Evolutionary conservation across 2,888 invertebrate genomes (phyloP).

Genomic region (Diaprepes abbreviatus): DNA sequence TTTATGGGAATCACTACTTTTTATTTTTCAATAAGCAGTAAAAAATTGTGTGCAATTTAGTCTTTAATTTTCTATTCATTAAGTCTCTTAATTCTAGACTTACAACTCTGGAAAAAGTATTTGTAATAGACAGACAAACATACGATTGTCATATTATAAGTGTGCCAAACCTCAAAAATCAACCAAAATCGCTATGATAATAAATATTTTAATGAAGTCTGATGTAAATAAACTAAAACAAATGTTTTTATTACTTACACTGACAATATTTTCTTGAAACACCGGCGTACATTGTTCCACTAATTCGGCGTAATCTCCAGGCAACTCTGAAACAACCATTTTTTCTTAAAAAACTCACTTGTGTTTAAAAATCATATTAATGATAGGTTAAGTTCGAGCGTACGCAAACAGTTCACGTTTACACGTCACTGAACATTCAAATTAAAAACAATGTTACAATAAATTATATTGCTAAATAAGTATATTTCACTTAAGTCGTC

Average conservation of each 20-base stretch:
- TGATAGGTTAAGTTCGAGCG: neutral
- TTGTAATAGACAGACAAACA: too few species aligned
- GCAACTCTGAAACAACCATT: conserved; percentile 66
- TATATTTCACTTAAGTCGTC: conserved; percentile 19
- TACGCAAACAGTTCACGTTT: conserved; percentile 4
- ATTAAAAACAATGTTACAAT: conserved; percentile 11
- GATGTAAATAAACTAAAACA: too few species aligned
- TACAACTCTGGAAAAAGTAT: too few species aligned
- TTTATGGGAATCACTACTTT: too few species aligned
- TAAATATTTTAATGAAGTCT: too few species aligned
- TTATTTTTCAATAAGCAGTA: too few species aligned
- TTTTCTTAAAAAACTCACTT: neutral
- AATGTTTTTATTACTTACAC: conserved; percentile 66
- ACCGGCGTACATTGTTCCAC: conserved; percentile 71
- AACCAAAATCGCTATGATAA: too few species aligned
- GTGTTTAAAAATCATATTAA: conserved; percentile 14
- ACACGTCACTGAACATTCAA: conserved; percentile 29
- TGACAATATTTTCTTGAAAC: conserved; percentile 73
- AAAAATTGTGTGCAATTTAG: too few species aligned
- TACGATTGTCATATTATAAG: too few species aligned
- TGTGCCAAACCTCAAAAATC: too few species aligned
- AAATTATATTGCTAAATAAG: conserved; percentile 27
- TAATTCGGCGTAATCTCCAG: conserved; percentile 69
- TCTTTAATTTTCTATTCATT: too few species aligned
- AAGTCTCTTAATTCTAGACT: too few species aligned